These are phyloP conservation scores for Spisula subtruncata DNA, from an alignment of 2,888 invertebrate genomes.

Conservation along the genomic window DNA sequence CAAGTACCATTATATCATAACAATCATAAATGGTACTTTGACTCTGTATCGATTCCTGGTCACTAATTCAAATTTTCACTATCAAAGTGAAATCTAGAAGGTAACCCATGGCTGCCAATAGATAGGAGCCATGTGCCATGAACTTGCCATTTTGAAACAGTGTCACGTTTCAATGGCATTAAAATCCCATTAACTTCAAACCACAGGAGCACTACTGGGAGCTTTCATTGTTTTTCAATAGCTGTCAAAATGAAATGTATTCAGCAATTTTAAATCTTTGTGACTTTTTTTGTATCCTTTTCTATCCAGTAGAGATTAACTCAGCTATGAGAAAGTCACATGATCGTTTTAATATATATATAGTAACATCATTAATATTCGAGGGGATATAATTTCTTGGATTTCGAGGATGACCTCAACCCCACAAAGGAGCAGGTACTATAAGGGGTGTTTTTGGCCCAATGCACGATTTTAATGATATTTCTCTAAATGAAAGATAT, in stretches of 20 bases:
- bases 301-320: neutral
- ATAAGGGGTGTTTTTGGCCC: no score
- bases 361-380: no score
- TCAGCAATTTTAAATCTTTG: neutral
- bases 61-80: neutral
- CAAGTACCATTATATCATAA: neutral
- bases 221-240: conserved; percentile 9
- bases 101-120: neutral
- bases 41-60: neutral
- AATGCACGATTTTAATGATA: no score
- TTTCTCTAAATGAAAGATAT: no score
- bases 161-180: conserved; percentile 12
- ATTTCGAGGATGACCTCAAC: no score
- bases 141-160: neutral
- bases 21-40: neutral
- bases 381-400: no score
- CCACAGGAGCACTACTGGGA: conserved; percentile 4
- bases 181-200: conserved; percentile 13
- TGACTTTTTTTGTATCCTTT: neutral
- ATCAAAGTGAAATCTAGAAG: conserved; percentile 20
- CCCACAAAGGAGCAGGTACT: no score
- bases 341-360: no score
- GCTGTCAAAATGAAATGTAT: conserved; percentile 26
- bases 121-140: neutral
- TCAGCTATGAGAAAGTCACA: no score